Conservation (phyloP, 1,140 invertebrate genomes). For the Varroa destructor region DNA sequence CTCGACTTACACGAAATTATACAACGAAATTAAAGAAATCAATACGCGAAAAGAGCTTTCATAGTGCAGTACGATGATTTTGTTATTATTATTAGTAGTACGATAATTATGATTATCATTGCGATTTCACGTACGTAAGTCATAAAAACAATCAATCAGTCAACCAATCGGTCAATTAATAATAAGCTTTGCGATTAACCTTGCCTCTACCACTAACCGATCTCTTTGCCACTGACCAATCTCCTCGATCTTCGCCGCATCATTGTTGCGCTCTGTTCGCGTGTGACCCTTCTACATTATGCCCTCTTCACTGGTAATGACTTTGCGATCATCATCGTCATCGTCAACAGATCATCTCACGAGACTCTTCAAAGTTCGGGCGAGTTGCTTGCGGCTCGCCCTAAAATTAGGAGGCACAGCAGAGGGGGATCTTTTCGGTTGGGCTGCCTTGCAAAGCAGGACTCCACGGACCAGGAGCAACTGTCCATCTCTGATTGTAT, state of each 20-base stretch:
- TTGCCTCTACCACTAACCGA: no score
- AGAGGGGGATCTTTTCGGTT: conserved; percentile 29
- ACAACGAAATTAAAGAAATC: no score
- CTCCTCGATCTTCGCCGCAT: not conserved
- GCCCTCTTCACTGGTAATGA: not conserved
- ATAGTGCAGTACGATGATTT: no score
- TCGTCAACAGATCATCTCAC: conserved; percentile 27
- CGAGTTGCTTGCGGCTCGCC: conserved; percentile 23
- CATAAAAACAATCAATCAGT: conserved; percentile 13
- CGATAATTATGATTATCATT: no score
- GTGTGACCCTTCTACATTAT: not conserved
- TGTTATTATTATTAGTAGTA: no score
- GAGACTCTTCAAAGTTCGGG: conserved; percentile 27
- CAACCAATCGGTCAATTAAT: conserved; percentile 36
- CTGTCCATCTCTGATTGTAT: conserved; percentile 26
- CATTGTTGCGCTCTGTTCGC: not conserved
- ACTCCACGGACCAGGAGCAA: conserved; percentile 28
- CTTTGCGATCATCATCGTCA: no score
- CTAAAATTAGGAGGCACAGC: conserved; percentile 24
- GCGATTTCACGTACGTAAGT: conserved; percentile 36
- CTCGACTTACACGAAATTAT: no score
- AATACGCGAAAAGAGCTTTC: no score
- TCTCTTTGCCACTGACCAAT: not conserved
- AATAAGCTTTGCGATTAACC: no score
- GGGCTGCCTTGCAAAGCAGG: conserved; percentile 26